A percentile compares a stretch with the other conserved stretches of the same genome.
Evolutionary conservation across 2,888 invertebrate genomes (phyloP).

Genomic region (Dexiosoma caninum): DNA sequence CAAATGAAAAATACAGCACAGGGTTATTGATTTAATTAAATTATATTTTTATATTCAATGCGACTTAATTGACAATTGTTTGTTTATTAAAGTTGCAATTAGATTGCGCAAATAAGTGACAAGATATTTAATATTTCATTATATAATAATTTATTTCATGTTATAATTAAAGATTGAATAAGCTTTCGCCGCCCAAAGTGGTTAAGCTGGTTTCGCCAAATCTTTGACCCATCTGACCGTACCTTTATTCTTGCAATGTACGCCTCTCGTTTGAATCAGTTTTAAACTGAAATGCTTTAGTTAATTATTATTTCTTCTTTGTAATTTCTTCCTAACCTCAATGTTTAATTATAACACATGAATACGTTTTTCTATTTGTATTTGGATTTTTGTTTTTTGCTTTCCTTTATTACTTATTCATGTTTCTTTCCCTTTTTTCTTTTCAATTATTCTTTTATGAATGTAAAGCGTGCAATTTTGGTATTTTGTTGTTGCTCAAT

Average conservation of each 20-base stretch:
- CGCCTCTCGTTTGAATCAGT: not conserved
- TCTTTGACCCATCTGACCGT: too few species aligned
- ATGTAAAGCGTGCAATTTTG: slow-evolving; percentile 46
- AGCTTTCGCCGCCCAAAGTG: too few species aligned
- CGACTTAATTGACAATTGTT: too few species aligned
- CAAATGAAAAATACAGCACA: too few species aligned
- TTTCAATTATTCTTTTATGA: slow-evolving; percentile 29
- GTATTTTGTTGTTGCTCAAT: not conserved
- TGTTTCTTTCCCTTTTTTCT: slow-evolving; percentile 31
- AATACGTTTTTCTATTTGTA: slow-evolving; percentile 24
- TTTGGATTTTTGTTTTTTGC: slow-evolving; percentile 15
- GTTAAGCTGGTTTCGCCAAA: too few species aligned
- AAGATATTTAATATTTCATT: not conserved
- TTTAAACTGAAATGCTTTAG: slow-evolving; percentile 14
- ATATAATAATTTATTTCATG: not conserved
- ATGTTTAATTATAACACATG: slow-evolving; percentile 63
- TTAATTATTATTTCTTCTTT: slow-evolving; percentile 4
- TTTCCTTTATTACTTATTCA: slow-evolving; percentile 28
- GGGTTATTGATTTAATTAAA: too few species aligned
- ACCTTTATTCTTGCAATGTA: not conserved
- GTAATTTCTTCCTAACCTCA: slow-evolving; percentile 53
- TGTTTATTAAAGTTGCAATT: too few species aligned
- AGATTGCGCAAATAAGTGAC: too few species aligned
- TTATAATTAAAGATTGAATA: too few species aligned
- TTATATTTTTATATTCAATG: too few species aligned